Base-by-base conservation (phyloP, 1,140 invertebrate species). In the Pectinophora gossypiella region DNA sequence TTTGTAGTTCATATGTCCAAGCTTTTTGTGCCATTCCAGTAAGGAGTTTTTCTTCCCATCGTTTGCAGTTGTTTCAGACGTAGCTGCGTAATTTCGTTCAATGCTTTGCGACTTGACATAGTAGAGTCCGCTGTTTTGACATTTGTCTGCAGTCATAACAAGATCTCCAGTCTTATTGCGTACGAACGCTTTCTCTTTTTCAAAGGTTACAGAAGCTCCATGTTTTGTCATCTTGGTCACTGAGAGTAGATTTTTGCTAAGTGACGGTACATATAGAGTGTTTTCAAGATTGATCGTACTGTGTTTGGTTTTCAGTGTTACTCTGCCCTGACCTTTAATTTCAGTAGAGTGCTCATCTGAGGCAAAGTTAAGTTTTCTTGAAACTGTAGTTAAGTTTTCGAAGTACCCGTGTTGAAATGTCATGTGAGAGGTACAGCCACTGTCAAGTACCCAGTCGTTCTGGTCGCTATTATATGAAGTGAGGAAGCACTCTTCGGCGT, bases 361-460 rank as follows among this genome's bases (percentile, higher is more conserved):
- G 7, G 38, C 42, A 35, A 44, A 43, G 1, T 27, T 10, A 1
- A 36, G 16, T 13, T 27, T 45, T 19, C 32, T 43, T 20, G 43
- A 19, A n/a, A 13, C 18, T 5, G 13, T 44, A 6, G 12, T 45
- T 9, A 52, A 16, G 16, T 35, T 45, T 44, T 52, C 2, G 12
- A 52, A 44, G n/a, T 21, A 20, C 9, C 35, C 23, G 5, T 32
- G 6, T 22, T 52, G 22, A n/a, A n/a, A 27, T 7, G 22, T 44
- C 42, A 52, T 52, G 22, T 52, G 50, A n/a, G 42, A 45, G 1
- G 50, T 52, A 32, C 50, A 52, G 21, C 40, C 50, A n/a, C 50
- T 52, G 42, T 52, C 50, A 9, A 52, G 10, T 18, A 44, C n/a
- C 50, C 42, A 52, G n/a, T 45, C 19, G 15, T 42, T 19, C 4